Evolutionary conservation across 1,140 invertebrate species (phyloP), one percentile per base, ranked within the genome.

Genomic region (Brachionus koreanus): DNA sequence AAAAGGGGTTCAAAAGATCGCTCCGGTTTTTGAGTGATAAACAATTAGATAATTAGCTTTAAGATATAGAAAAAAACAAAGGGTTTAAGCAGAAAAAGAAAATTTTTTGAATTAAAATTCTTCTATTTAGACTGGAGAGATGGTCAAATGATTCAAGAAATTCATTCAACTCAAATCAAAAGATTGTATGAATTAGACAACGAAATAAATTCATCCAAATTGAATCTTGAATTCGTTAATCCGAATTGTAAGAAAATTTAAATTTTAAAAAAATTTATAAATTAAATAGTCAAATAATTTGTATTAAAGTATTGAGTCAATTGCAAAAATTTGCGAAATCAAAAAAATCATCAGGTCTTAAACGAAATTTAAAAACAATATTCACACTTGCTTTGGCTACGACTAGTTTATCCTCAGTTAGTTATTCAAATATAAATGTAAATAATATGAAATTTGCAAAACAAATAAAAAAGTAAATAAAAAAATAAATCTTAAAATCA

Each of bases 111-210:
- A n/a, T n/a, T n/a, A n/a, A n/a, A n/a, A n/a, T n/a, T n/a, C n/a
- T 25, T 23, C 49, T 69, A 43, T 33, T 1, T 42, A 90, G 90
- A 87, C 82, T 91, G 90, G 90, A 83, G 90, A 84, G 89, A 90
- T 83, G 91, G 95, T 49, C 92, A 94, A 74, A 90, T 91, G 39
- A 90, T 92, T 81, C 87, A 90, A 79, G 90, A 92, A 9, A 89
- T 93, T 23, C 92, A 92, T 77, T 89, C 90, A 13, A 93, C 92
- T 9, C 91, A 93, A 61, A 88, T 93, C 23, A 90, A 91, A 49
- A 91, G 92, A 82, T 86, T 96, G 83, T 93, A 95, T 84, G 91
- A 92, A 83, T 89, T 95, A 33, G 93, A 94, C 85, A 74, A 74
- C 25, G 39, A 74, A 46, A 74, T 74, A 46, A 74, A 74, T 74